Base-by-base conservation (phyloP, 2,888 invertebrate genomes). In the Heliconius erato region DNA sequence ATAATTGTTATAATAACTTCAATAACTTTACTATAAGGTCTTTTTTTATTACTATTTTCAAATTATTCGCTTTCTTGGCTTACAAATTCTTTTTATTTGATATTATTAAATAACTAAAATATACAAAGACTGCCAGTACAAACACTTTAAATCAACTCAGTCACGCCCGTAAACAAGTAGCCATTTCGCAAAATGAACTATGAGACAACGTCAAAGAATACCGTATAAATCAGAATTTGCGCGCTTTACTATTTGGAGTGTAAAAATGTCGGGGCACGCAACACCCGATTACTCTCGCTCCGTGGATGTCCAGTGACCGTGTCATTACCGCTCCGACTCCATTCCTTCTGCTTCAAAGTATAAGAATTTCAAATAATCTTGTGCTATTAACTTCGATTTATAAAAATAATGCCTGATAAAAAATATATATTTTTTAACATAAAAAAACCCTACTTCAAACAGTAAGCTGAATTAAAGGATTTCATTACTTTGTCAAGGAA, bases 291-390 rank as follows among this genome's bases (percentile, higher is more conserved):
- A 77, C 77, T 79, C 79, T 26, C 84, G 82, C 84, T 74, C 68
- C 72, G 63, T 72, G 63, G 77, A 84, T 72, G 77, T 79, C 77
- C 59, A 77, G 67, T 84, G 82, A 84, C 84, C 84, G 82, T 77
- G 44, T 63, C 76, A 79, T 76, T 26, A 72, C 40, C 26, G 71
- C 71, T 72, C 79, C 40, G 28, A 68, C 35, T 26, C 78, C 54
- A 79, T 80, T 79, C 76, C 82, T 74, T 67, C 79, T 28, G 79
- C 78, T 79, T 74, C 79, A 79, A 32, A 69, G 77, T 79, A 80
- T 65, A 49, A 67, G 80, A 81, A 81, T 79, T 80, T 77, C 35
- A 77, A 72, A 79, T 77, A 71, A 79, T 77, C 77, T 40, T 77
- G 79, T 49, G 79, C 68, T 82, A 67, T 72, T 81, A 72, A 65